Evolutionary conservation across 1,140 invertebrate species (phyloP), one percentile per base, ranked within the genome.

Genomic region (Drosophila punjabiensis): DNA sequence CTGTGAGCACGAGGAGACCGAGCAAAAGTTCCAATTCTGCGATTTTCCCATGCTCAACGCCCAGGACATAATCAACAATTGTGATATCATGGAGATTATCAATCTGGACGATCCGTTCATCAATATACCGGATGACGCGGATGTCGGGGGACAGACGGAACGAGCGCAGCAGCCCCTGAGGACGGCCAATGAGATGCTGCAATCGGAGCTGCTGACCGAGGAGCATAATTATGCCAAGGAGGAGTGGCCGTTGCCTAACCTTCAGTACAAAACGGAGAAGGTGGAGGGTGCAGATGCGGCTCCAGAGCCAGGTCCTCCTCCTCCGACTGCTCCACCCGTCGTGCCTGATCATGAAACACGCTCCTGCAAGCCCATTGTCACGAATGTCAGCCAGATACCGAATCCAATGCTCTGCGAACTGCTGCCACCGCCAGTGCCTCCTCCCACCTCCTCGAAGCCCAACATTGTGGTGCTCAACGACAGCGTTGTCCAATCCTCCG

Each of bases 51-150:
- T 92, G 74, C 48, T 92, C 3, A 92, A 92, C 50, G 66, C 91
- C 0, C 88, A 93, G 50, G 91, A 92, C 52, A 93, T 93, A 4
- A 93, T 93, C 4, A 93, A 93, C 47, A 93, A 93, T 48, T 93
- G 92, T 81, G 92, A 93, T 70, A 93, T 93, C 20, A 93, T 93
- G 92, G 92, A 93, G 70, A 93, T 93, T 18, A 92, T 93, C 9
- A 92, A 92, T 60, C 61, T 93, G 11, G 92, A 93, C 32, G 92
- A 93, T 81, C 87, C 91, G 3, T 93, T 92, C 14, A 93, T 93
- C 45, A 88, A 93, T 35, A 93, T 93, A 55, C 65, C 92, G 0
- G 92, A 93, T 20, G 92, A 93, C 64, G 73, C 91, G 3, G 84
- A 91, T 66, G 79, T 77, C 14, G 71, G 53, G 1, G 71, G 53